Conservation (phyloP, 1,140 invertebrate species). For the Drosophila setifemur region DNA sequence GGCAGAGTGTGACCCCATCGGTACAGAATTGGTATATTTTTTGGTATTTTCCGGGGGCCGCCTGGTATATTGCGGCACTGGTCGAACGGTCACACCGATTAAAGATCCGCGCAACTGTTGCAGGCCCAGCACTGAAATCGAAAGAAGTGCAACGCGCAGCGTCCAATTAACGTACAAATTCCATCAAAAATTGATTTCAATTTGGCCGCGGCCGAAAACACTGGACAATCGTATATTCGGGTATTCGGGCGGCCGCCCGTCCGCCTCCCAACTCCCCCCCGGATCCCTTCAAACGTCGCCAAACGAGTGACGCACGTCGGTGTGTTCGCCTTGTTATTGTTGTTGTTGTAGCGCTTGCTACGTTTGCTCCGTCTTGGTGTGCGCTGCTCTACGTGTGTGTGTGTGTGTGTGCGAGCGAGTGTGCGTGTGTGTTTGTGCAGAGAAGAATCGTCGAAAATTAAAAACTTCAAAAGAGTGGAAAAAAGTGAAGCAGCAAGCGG, state of each 20-base stretch:
- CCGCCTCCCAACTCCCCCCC: constrained; percentile 16
- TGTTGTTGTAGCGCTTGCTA: constrained; percentile 43
- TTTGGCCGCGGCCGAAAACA: constrained; percentile 34
- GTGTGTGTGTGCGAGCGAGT: constrained; percentile 8
- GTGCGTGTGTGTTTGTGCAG: constrained; percentile 26
- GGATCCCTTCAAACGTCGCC: not conserved
- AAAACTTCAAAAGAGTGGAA: constrained; percentile 24
- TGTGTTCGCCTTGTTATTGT: constrained; percentile 43
- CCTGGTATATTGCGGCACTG: no score
- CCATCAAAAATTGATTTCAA: constrained; percentile 33
- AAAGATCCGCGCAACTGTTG: no score
- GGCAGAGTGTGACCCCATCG: no score
- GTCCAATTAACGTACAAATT: constrained; percentile 38
- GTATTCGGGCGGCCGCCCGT: constrained; percentile 38
- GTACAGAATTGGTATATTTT: no score
- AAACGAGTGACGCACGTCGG: constrained; percentile 39
- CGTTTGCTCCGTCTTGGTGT: constrained; percentile 23
- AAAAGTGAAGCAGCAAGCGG: not conserved
- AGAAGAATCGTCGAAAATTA: constrained; percentile 48
- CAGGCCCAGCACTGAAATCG: constrained; percentile 13
- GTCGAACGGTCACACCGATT: no score
- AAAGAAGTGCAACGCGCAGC: constrained; percentile 39
- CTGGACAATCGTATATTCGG: constrained; percentile 27
- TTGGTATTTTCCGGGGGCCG: no score
- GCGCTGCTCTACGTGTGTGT: constrained; percentile 8